phyloP scores from a whole-genome alignment of 2,888 invertebrate species.

The Cephonodes hylas region DNA sequence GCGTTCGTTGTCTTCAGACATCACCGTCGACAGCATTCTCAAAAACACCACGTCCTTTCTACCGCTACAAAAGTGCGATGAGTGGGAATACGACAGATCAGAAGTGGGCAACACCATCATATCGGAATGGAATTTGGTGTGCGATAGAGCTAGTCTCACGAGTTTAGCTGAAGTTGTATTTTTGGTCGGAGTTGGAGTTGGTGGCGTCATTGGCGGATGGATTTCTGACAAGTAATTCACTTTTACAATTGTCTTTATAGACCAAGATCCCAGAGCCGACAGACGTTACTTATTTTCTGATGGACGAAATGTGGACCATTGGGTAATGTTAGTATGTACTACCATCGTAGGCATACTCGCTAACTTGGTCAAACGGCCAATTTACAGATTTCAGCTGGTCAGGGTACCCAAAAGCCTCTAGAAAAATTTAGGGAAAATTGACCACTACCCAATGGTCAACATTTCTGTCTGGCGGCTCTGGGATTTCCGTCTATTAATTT shows the following conservation, averaged over 20 bases:
- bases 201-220: slow-evolving; percentile 89
- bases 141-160: slow-evolving; percentile 85
- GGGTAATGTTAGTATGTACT: too few species aligned
- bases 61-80: slow-evolving; percentile 74
- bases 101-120: slow-evolving; percentile 85
- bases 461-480: too few species aligned
- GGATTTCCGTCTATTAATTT: too few species aligned
- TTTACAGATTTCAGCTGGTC: too few species aligned
- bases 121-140: slow-evolving; percentile 89
- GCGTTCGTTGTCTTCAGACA: slow-evolving; percentile 60
- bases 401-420: too few species aligned
- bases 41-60: slow-evolving; percentile 63
- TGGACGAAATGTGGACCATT: too few species aligned
- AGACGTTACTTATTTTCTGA: too few species aligned
- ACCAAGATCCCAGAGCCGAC: too few species aligned
- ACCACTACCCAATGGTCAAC: too few species aligned
- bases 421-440: too few species aligned
- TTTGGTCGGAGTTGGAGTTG: slow-evolving; percentile 87
- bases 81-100: slow-evolving; percentile 82
- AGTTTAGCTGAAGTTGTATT: slow-evolving; percentile 90
- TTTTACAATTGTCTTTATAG: neutral
- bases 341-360: too few species aligned
- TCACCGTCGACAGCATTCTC: slow-evolving; percentile 61
- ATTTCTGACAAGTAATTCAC: slow-evolving; percentile 84
- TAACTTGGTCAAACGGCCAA: too few species aligned